Base-by-base conservation (phyloP, 2,797 vertebrate genomes). In the Mus minutoides region DNA sequence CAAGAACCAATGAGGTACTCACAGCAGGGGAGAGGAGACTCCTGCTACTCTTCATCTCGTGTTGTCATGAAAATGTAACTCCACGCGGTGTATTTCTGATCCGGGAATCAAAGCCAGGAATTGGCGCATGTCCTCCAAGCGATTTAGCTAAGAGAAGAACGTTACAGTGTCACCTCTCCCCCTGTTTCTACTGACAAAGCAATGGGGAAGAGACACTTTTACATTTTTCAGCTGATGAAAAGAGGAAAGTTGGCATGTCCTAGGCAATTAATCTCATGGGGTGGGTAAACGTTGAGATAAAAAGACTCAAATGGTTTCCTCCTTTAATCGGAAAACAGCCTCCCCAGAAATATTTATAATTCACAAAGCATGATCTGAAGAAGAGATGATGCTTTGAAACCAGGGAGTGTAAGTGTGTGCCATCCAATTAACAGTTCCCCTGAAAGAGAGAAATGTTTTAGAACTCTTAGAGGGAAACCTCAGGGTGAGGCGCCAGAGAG, bases 371-470 rank as follows among this genome's bases (percentile, higher is more conserved):
- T 71, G 71, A 96, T 89, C 58, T 12, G n/a, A 79, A 87, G n/a
- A 95, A 17, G 12, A 95, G 52, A 88, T 13, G n/a, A 19, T 88
- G 13, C 86, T 97, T 97, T 96, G 95, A 78, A 96, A 80, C 94
- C 92, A 0, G 1, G 26, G 46, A 92, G 22, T 76, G 9, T 40
- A 95, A 89, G 87, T 60, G 0, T 24, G 12, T 29, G 52, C 69
- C 88, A 91, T 75, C 92, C 93, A 14, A 92, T 95, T 96, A 94
- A 91, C 94, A 4, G 26, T 71, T 96, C 88, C 46, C n/a, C n/a
- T 83, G 78, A 76, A 94, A 89, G 94, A 58, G 37, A 49, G 96
- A 96, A 97, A 92, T 73, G 60, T 96, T 95, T 96, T 91, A 69
- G 96, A 97, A 96, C 12, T 46, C 83, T 69, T 94, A 17, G 52